Evolutionary conservation across 2,888 invertebrate species (phyloP), one percentile per base, ranked within the genome.

Genomic region (Cynaeus angustus): DNA sequence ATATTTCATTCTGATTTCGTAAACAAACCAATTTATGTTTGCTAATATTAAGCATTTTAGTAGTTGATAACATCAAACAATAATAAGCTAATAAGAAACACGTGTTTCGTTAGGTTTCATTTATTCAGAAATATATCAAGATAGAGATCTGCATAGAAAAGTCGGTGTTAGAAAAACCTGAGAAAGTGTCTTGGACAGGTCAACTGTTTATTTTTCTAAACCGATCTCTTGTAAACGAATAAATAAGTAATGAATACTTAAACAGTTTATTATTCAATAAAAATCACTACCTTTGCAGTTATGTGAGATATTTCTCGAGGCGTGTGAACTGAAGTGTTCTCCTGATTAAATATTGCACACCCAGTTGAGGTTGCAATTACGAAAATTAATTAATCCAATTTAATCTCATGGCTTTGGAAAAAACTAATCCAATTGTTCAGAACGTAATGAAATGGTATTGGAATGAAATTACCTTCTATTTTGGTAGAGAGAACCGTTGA

Each of bases 341-440:
- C 7, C 37, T 37, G 37, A 37, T 37, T 37, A 37, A 37, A 37
- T 41, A 16, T 43, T 41, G 21, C 56, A 58, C 43, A 43, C 43
- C 55, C 55, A 41, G 14, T 16, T 43, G 56, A 9, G 55, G 16
- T 38, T 16, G 38, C 28, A 58, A 43, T 58, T 58, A 58, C 12
- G 12, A 41, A 16, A 46, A 46, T 46, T 43, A 21, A 41, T 58
- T 58, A 58, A 43, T 41, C 21, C 43, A 43, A 6, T 43, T 43
- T 13, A 43, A 43, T 43, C 13, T 10, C 14, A 10, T 43, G 9
- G 43, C 43, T 43, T 21, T 43, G 12, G n/a, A 14, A 43, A 43
- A 43, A 43, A 12, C 7, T 13, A 43, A 43, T 43, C 14, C 12
- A 43, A 43, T 43, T 12, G 7, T 43, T 21, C 21, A 3, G 21